phyloP scores from a whole-genome alignment of 2,797 vertebrate genomes.

The Sitta carolinensis region DNA sequence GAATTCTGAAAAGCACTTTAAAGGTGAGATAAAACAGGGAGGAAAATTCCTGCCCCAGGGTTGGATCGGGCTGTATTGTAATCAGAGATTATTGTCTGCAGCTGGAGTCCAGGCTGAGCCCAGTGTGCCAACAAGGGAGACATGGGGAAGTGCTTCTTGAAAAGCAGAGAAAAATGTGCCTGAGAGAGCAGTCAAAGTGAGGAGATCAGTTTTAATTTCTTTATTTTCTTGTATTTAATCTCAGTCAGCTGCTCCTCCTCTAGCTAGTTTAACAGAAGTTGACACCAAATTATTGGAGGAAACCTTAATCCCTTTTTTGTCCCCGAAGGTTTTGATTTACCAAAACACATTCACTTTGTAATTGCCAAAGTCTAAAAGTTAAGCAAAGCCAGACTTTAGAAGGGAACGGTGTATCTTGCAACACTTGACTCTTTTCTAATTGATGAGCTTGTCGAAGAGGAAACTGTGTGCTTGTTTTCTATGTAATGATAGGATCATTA shows the following conservation, averaged over 20 bases:
- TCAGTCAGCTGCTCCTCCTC: slow-evolving; percentile 14
- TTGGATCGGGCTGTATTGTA: background rate
- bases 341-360: background rate
- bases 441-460: background rate
- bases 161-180: background rate
- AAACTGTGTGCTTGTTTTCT: background rate
- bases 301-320: slow-evolving; percentile 6
- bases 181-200: background rate
- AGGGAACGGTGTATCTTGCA: background rate
- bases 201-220: slow-evolving; percentile 15
- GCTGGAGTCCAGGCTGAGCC: slow-evolving; percentile 8
- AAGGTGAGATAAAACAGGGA: slow-evolving; percentile 82
- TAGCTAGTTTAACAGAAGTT: slow-evolving; percentile 9
- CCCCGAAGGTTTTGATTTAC: slow-evolving; percentile 16
- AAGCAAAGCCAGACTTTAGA: background rate
- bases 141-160: background rate
- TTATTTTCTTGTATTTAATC: slow-evolving; percentile 33
- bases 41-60: slow-evolving; percentile 19
- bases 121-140: background rate
- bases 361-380: background rate
- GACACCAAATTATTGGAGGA: slow-evolving; percentile 5
- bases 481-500: background rate
- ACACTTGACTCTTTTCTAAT: background rate
- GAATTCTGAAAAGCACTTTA: slow-evolving; percentile 97
- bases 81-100: background rate